Base-by-base conservation (phyloP, 2,797 vertebrate species). In the Sebastes jordani region DNA sequence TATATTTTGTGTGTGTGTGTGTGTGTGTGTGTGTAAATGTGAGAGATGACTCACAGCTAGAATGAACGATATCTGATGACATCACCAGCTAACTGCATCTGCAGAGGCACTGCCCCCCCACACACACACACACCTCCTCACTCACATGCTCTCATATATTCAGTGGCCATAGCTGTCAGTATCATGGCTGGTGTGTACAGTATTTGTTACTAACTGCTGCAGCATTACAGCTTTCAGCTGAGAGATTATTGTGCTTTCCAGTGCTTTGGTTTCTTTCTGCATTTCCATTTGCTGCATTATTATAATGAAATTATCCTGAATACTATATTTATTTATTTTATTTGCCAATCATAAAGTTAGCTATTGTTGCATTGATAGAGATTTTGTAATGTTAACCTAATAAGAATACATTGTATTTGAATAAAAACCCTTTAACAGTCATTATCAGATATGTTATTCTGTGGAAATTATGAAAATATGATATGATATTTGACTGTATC, bases 81-180 rank as follows among this genome's bases (percentile, higher is more conserved):
- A 74, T 87, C 89, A 87, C 52, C 60, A 62, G 11, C 69, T 56
- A 49, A 80, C 66, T 83, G 72, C 75, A 74, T 79, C 84, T 81
- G 82, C 86, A 85, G 54, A 67, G 56, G 4, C 32, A 18, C 62
- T 22, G 9, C 38, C 29, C 29, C 11, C 46, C 11, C 36, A 10
- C 30, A 55, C 22, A 22, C 27, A 42, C 25, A 20, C 27, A 29
- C 78, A n/a, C 60, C 27, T 49, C 65, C 59, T 55, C 63, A 13
- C 60, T 71, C 6, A 0, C 59, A 67, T 32, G 29, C 65, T 68
- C 22, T 76, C 67, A 72, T 55, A 49, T 23, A 69, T 62, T 69
- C 64, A 75, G 55, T 55, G 71, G 61, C 59, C 49, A 74, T 66
- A 69, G 56, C 61, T 56, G 75, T 69, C 67, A 61, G 49, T 86